A percentile compares a stretch with the other conserved stretches of the same genome.
Conservation (phyloP, 2,113 vertebrate genomes). For the Vidua chalybeata region DNA sequence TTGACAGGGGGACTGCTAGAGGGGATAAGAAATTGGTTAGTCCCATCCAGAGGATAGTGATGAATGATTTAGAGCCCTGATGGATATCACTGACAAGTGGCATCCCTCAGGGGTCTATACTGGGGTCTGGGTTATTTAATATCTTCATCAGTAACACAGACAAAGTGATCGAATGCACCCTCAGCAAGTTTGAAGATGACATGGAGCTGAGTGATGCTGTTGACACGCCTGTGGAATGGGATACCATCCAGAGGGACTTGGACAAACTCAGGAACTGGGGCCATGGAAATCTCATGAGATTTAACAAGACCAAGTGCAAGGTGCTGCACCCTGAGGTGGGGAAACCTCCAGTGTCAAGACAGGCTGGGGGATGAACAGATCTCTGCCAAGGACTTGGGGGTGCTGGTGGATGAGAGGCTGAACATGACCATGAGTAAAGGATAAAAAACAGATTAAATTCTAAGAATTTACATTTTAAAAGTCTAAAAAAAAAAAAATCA, state of each 20-base stretch:
- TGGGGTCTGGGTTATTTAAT: background rate
- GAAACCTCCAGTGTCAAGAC: background rate
- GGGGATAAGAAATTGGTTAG: background rate
- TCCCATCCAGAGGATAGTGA: background rate
- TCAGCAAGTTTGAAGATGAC: background rate
- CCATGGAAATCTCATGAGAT: background rate
- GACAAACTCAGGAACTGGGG: background rate
- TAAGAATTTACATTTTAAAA: background rate
- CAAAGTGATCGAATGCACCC: rapidly evolving
- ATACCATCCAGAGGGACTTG: background rate
- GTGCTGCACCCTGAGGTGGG: background rate
- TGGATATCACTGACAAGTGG: background rate
- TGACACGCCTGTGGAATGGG: background rate
- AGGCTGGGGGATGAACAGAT: background rate
- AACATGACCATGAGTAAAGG: background rate
- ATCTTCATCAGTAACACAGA: background rate
- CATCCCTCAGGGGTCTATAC: too few relatives aligned
- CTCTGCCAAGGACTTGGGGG: background rate
- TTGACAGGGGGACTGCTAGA: background rate
- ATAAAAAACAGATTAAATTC: background rate
- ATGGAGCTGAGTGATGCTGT: background rate
- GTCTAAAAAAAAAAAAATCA: background rate
- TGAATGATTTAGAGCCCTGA: background rate
- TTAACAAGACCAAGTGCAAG: background rate
- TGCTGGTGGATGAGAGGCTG: background rate